Evolutionary conservation across 2,797 vertebrate species (phyloP), one percentile per base, ranked within the genome.

Genomic region (Lutjanus campechanus): DNA sequence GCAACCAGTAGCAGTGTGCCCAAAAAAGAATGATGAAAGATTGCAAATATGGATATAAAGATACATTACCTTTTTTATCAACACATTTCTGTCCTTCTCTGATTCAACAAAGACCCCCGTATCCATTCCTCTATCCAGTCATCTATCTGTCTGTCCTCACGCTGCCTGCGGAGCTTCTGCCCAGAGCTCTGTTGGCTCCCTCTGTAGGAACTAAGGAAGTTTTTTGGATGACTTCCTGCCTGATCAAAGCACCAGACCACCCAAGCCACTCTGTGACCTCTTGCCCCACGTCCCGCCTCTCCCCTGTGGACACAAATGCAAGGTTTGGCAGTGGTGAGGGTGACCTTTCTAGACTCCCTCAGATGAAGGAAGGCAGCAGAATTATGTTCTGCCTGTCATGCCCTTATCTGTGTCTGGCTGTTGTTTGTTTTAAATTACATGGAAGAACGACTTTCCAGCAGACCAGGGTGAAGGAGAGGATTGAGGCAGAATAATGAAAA

Each of bases 341-440:
- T 93, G 91, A 93, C 93, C 92, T 93, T 93, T 93, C 82, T 56
- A 69, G 68, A 71, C 88, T 91, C 76, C 85, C 89, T 77, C 79
- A 85, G 93, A 93, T 87, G 85, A 87, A 90, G 87, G 79, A 85
- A 90, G 88, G 88, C 87, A 76, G 87, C 84, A 46, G 77, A 92
- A 92, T 92, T 89, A 89, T 92, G 88, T 90, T 91, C 84, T 79
- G 81, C 82, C 88, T 85, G 88, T 90, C 85, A 63, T 91, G 91
- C 78, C 88, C 90, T 93, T 92, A 92, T 94, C 91, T 91, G 71
- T 88, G 88, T 88, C 88, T 86, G 88, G 88, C 89, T 88, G 77
- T 83, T 93, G 88, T 94, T 93, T 94, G 93, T 91, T 93, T 92
- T 90, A 94, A 92, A 94, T 93, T 89, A 92, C 92, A 91, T 68